Percentiles rank a stretch among this genome's conserved stretches.
phyloP scores from a whole-genome alignment of 2,113 vertebrate genomes.

The Rhegmatorhina hoffmannsi region DNA sequence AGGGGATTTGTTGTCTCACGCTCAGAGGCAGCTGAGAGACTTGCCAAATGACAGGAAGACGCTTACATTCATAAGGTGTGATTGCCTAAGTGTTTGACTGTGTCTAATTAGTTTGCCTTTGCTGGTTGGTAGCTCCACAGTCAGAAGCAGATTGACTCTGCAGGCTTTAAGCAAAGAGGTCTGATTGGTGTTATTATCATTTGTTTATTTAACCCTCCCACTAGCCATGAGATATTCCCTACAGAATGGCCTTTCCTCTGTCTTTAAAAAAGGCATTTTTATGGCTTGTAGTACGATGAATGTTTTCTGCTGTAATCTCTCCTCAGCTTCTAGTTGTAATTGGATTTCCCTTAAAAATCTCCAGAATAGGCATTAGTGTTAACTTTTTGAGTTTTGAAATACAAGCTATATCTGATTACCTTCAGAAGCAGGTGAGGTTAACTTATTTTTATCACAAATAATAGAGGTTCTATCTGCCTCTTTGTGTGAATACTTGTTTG shows the following conservation, averaged over 20 bases:
- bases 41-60: slow-evolving; percentile 92
- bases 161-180: slow-evolving; percentile 82
- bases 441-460: not conserved
- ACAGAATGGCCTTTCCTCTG: slow-evolving; percentile 55
- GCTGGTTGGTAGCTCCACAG: slow-evolving; percentile 82
- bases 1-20: slow-evolving; percentile 83
- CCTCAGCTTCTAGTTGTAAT: not conserved
- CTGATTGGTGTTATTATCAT: slow-evolving; percentile 88
- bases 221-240: slow-evolving; percentile 70
- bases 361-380: not conserved
- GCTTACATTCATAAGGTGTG: slow-evolving; percentile 88
- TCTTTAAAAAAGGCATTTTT: slow-evolving; percentile 43
- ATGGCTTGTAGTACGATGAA: not conserved
- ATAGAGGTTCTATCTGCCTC: not conserved
- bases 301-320: not conserved
- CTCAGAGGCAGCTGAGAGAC: slow-evolving; percentile 87
- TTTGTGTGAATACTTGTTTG: not conserved
- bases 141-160: slow-evolving; percentile 83
- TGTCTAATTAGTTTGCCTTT: slow-evolving; percentile 88
- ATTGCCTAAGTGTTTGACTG: slow-evolving; percentile 89
- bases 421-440: not conserved
- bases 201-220: slow-evolving; percentile 85
- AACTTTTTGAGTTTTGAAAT: not conserved
- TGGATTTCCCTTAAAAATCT: not conserved
- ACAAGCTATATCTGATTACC: not conserved